Evolutionary conservation across 2,888 invertebrate species (phyloP).

Genomic region (Crossocerus cetratus): DNA sequence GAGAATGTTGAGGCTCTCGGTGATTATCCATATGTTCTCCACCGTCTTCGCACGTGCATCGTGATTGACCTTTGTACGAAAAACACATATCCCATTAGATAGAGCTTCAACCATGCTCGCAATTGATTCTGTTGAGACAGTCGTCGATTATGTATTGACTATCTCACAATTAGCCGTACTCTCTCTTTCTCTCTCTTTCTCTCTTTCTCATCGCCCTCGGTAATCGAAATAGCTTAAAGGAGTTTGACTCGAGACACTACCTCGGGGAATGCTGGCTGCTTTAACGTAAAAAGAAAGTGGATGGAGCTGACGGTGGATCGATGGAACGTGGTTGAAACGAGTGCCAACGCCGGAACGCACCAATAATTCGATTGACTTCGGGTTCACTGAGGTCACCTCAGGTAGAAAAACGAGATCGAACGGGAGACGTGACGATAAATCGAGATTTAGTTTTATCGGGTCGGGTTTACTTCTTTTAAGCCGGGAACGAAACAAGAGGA

Average conservation of each 20-base stretch:
- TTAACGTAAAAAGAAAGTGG: constrained; percentile 38
- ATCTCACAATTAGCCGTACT: too few species aligned
- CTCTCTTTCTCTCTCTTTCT: too few species aligned
- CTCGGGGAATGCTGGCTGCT: constrained; percentile 28
- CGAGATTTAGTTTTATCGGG: constrained; percentile 31
- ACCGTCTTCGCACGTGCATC: constrained; percentile 85
- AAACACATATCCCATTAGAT: neutral
- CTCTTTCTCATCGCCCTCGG: too few species aligned
- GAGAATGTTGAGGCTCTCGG: constrained; percentile 90
- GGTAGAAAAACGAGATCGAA: constrained; percentile 38
- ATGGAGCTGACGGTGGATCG: constrained; percentile 48
- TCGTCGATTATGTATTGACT: too few species aligned
- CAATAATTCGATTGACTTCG: constrained; percentile 58
- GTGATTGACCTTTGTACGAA: constrained; percentile 70
- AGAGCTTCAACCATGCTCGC: too few species aligned
- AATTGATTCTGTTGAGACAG: neutral
- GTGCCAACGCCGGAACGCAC: constrained; percentile 56
- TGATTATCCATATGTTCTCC: constrained; percentile 95
- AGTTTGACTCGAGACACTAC: neutral
- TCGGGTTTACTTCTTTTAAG: constrained; percentile 29
- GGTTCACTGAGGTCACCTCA: constrained; percentile 46
- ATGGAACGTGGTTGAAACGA: constrained; percentile 55
- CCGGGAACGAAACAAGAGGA: constrained; percentile 20
- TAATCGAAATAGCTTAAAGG: too few species aligned
- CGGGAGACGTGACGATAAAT: constrained; percentile 51